Conservation (phyloP, 2,888 invertebrate species). For the Chelonus formosanus region DNA sequence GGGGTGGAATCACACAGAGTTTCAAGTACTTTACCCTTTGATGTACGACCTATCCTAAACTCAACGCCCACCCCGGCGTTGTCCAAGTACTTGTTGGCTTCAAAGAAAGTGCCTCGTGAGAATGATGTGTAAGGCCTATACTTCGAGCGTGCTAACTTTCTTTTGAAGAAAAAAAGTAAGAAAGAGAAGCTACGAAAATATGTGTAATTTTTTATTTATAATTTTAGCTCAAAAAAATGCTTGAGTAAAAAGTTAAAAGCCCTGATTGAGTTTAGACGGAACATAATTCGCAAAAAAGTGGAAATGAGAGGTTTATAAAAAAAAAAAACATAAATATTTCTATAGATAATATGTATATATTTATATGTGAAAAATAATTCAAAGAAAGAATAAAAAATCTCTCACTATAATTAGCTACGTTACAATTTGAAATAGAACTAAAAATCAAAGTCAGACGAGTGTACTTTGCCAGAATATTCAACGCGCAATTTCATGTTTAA, state of each 20-base stretch:
- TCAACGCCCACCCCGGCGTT: constrained; percentile 45
- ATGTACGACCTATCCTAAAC: constrained; percentile 59
- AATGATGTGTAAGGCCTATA: constrained; percentile 39
- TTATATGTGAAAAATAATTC: not conserved
- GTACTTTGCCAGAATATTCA: constrained; percentile 39
- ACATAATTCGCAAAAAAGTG: too few species aligned
- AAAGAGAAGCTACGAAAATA: constrained; percentile 12
- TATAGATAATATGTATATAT: too few species aligned
- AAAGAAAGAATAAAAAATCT: not conserved
- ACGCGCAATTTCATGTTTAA: constrained; percentile 57
- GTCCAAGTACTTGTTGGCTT: constrained; percentile 47
- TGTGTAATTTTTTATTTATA: not conserved
- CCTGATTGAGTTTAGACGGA: too few species aligned
- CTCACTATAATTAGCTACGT: constrained; percentile 6
- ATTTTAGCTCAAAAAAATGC: too few species aligned
- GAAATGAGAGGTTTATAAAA: too few species aligned
- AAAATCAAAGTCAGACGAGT: constrained; percentile 12
- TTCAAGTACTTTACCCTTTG: constrained; percentile 63
- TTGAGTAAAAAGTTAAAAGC: too few species aligned
- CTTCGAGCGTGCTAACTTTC: constrained; percentile 41
- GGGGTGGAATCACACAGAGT: constrained; percentile 54
- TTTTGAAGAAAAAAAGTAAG: constrained; percentile 28
- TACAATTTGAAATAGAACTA: constrained; percentile 7
- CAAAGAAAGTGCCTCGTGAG: constrained; percentile 48
- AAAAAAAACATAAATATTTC: too few species aligned